phyloP scores from a whole-genome alignment of 2,113 vertebrate genomes.

The Acrocephalus kingi region DNA sequence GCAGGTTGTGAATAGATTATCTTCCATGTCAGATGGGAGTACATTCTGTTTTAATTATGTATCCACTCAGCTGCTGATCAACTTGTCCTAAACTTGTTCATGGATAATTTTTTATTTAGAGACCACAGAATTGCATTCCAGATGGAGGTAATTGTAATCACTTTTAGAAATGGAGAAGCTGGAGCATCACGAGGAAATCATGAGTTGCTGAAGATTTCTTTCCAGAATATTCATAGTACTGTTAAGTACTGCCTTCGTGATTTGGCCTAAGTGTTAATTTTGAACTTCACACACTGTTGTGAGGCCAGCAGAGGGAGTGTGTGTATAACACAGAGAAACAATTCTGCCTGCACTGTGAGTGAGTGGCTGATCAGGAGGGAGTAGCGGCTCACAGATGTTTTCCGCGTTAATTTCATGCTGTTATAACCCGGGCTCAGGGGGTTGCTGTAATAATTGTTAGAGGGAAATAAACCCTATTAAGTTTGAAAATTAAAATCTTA shows the following conservation, averaged over 20 bases:
- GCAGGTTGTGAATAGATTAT: not conserved
- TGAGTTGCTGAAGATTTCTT: not conserved
- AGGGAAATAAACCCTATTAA: not conserved
- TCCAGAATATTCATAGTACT: not conserved
- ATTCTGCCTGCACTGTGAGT: not conserved
- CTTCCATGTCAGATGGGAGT: not conserved
- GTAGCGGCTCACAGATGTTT: not conserved
- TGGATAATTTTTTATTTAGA: not conserved
- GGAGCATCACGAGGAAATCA: not conserved
- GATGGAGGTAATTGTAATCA: not conserved
- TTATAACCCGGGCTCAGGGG: not conserved
- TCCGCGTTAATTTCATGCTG: conserved; percentile 5
- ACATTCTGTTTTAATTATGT: not conserved
- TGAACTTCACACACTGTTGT: not conserved
- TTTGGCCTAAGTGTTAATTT: not conserved
- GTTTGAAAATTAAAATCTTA: conserved; percentile 27
- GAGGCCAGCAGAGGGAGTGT: conserved; percentile 24
- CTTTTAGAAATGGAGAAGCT: not conserved
- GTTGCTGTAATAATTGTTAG: not conserved
- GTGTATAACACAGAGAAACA: not conserved
- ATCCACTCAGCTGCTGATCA: not conserved
- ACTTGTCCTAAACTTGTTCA: not conserved
- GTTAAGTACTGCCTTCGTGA: not conserved
- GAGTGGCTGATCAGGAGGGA: not conserved
- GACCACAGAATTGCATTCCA: not conserved